Percentiles rank a stretch among this genome's conserved stretches.
Evolutionary conservation across 2,113 vertebrate genomes (phyloP).

Genomic region (Himantopus leucocephalus): DNA sequence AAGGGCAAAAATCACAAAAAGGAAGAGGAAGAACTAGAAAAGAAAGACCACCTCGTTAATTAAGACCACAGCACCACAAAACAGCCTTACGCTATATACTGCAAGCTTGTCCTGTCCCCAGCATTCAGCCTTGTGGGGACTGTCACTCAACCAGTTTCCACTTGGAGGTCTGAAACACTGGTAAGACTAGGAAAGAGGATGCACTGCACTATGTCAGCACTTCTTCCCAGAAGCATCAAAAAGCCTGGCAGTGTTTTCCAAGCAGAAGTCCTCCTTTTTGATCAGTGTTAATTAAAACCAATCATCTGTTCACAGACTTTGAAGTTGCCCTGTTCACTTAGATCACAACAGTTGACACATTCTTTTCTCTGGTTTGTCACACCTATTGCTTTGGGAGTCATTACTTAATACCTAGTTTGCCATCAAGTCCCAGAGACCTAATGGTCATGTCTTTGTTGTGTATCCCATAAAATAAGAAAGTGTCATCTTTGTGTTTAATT

Average conservation of each 20-base stretch:
- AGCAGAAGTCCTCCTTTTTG: background rate
- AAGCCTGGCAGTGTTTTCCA: background rate
- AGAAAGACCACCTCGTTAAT: background rate
- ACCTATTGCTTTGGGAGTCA: background rate
- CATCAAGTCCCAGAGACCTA: background rate
- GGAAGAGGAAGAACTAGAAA: conserved; percentile 91
- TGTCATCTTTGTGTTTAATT: background rate
- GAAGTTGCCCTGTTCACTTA: background rate
- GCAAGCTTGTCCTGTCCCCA: background rate
- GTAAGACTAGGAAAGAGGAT: background rate
- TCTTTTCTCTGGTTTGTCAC: background rate
- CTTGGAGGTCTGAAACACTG: background rate
- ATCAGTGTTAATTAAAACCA: conserved; percentile 20
- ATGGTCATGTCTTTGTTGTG: background rate
- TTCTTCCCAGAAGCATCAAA: rapidly evolving
- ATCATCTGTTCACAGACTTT: background rate
- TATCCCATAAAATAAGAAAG: background rate
- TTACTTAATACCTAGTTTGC: background rate
- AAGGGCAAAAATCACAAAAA: conserved; percentile 92
- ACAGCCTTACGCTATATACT: background rate
- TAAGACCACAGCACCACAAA: background rate
- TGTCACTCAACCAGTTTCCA: background rate
- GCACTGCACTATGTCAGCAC: background rate
- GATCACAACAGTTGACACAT: background rate
- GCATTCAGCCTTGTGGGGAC: background rate